Base-by-base conservation (phyloP, 2,797 vertebrate species). In the Phrynocephalus guinanensis region DNA sequence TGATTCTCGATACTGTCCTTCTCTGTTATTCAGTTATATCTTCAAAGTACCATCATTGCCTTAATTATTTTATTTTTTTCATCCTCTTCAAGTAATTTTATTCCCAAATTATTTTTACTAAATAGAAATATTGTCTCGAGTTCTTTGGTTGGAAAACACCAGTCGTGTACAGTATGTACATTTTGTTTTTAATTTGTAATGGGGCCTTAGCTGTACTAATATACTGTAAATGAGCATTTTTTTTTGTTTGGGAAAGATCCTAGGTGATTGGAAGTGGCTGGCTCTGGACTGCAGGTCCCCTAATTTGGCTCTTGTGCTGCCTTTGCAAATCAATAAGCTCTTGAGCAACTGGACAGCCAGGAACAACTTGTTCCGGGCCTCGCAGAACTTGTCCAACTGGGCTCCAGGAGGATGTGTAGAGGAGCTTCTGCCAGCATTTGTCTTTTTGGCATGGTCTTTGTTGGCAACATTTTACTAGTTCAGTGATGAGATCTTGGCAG, bases 391-490 rank as follows among this genome's bases (percentile, higher is more conserved):
- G 11, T 8, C 70, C 33, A 38, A 56, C 15, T 52, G 11, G 52
- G 15, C 48, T 71, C 7, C 44, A 20, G 22, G 38, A 13, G 28
- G 56, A 8, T 67, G 6, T 66, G 1, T 78, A 18, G n/a, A 3
- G 30, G 24, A 24, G 3, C 15, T n/a, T 75, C 16, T 24, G 13
- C 30, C 67, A 20, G n/a, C 26, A 22, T 85, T 48, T 38, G 7
- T 76, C 48, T 77, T 75, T 44, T 87, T 82, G 71, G 26, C 79
- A 76, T 67, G 20, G 71, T 22, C 24, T 87, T 87, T 50, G 71
- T 66, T 28, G 1, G 33, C 67, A 33, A 11, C 24, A 24, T 44
- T 70, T 76, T 76, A n/a, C 38, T 18, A 63, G 48, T 26, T 85
- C 56, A 33, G 9, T 30, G 81, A 50, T 26, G 33, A n/a, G 50